A percentile compares a stretch with the other conserved stretches of the same genome.
Conservation (phyloP, 2,113 vertebrate genomes). For the Pituophis catenifer region DNA sequence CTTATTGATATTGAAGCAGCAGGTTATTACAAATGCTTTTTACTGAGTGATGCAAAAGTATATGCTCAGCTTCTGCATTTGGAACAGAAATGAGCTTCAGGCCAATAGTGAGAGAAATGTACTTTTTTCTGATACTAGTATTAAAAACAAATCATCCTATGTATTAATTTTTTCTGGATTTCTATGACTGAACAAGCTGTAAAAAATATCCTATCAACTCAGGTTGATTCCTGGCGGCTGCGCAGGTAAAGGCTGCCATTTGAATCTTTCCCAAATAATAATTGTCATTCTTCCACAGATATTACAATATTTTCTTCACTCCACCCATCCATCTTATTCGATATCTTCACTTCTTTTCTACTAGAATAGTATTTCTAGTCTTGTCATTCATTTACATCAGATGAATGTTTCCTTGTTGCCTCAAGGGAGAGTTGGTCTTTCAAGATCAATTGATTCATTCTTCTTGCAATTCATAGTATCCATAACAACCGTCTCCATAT, state of each 20-base stretch:
- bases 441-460: neutral
- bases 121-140: neutral
- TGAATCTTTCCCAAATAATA: neutral
- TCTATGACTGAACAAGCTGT: neutral
- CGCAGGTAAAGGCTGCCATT: neutral
- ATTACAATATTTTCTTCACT: neutral
- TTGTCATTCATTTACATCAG: neutral
- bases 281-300: neutral
- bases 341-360: neutral
- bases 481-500: neutral
- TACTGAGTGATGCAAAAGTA: neutral
- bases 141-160: neutral
- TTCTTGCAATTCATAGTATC: neutral
- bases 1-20: neutral
- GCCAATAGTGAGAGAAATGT: neutral
- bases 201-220: neutral
- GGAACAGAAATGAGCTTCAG: neutral
- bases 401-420: neutral
- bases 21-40: neutral
- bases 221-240: neutral
- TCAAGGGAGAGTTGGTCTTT: neutral
- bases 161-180: neutral
- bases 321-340: neutral
- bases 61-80: neutral
- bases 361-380: neutral